Evolutionary conservation across 2,113 vertebrate genomes (phyloP).

Genomic region (Apodemus sylvaticus): DNA sequence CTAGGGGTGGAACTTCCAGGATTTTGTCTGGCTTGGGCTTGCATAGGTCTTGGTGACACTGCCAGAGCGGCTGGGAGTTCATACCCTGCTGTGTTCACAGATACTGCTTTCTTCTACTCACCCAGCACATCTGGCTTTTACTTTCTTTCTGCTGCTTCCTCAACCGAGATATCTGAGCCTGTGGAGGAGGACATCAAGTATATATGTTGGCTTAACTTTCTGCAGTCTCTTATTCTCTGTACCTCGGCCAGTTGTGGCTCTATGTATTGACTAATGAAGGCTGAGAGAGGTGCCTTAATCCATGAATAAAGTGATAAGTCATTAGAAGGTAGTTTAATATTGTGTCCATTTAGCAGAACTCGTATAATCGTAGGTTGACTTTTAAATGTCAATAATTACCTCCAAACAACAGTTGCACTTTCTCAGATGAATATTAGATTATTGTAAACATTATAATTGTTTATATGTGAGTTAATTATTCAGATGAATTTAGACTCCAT

Average conservation of each 20-base stretch:
- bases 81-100: not conserved
- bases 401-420: not conserved
- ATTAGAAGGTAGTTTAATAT: not conserved
- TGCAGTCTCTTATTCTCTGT: not conserved
- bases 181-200: not conserved
- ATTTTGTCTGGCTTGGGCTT: not conserved
- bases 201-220: not conserved
- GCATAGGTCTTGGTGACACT: not conserved
- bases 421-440: not conserved
- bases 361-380: conserved; percentile 18
- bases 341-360: not conserved
- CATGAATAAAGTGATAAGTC: not conserved
- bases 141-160: not conserved
- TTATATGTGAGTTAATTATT: not conserved
- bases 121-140: not conserved
- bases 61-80: not conserved
- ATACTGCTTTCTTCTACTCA: not conserved
- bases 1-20: not conserved
- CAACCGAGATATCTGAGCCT: not conserved
- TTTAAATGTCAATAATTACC: not conserved
- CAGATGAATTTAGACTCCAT: conserved; percentile 1
- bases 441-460: not conserved
- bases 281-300: not conserved
- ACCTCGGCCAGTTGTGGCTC: not conserved
- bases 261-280: not conserved